Base-by-base conservation (phyloP, 2,797 vertebrate genomes). In the Sebastes dallii region DNA sequence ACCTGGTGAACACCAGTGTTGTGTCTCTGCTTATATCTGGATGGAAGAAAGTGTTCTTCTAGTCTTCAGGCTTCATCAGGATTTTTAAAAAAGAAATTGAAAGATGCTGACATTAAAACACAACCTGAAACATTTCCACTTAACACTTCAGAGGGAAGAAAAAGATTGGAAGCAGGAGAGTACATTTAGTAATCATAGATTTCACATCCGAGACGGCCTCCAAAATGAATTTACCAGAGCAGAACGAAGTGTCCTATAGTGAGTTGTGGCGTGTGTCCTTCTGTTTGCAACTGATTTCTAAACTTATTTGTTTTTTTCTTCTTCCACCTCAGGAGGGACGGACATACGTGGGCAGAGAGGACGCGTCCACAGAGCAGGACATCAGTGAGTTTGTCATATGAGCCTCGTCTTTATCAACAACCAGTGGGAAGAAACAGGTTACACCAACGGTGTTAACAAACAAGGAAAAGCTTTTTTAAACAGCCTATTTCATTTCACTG, bases 301-400 rank as follows among this genome's bases (percentile, higher is more conserved):
- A 65, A 25, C 34, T 13, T 32, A 32, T 11, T 2, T 14, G 42
- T 16, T 18, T 24, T 46, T 62, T 39, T 5, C 6, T n/a, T 0
- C 10, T 62, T 36, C 1, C 2, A 3, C 78, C 22, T 88, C 88
- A 99, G 98, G 98, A 99, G 88, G 98, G 98, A 25, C 97, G 95
- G 81, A 99, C 98, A 0, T 96, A 95, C 2, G 98, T 99, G 82
- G 98, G 98, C 72, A 94, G 97, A 90, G 97, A 98, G 59, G 98
- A 99, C 78, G 97, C 97, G n/a, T 68, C 93, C 75, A 94, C 89
- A 1, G 97, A 98, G 89, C 98, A 97, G 91, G 98, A 99, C 94
- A 99, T 99, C 87, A 96, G 98, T 99, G 93, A 96, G 96, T 90
- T 6, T 42, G 36, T 78, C 13, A 8, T 2, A 32, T 12, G 36